phyloP scores from a whole-genome alignment of 37 sponge, comb jelly and placozoan genomes.

The Aplysina aerophoba region DNA sequence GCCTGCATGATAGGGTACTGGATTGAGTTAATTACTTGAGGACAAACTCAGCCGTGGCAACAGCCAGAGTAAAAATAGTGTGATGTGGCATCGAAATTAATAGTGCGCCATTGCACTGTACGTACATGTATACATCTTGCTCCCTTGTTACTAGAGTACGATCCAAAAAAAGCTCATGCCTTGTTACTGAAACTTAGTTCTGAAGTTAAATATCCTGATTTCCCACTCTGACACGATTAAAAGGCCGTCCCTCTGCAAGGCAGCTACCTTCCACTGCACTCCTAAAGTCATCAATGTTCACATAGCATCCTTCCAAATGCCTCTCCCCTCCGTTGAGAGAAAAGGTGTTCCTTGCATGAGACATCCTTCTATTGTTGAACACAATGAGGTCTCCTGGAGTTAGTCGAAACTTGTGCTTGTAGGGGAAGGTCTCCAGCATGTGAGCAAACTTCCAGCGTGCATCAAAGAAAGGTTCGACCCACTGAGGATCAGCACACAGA shows the following conservation, averaged over 20 bases:
- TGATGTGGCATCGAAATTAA: too few species aligned
- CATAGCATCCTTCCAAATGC: conserved; percentile 19
- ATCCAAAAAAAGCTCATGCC: too few species aligned
- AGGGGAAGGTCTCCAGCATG: neutral
- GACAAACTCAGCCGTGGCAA: too few species aligned
- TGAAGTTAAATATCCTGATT: conserved; percentile 3
- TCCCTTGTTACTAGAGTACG: too few species aligned
- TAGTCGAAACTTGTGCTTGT: neutral
- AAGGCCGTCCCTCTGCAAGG: neutral
- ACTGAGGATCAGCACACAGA: neutral
- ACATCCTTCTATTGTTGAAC: conserved; percentile 12
- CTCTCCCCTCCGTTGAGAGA: conserved; percentile 28
- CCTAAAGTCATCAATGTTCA: conserved; percentile 24
- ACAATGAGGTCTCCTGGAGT: neutral
- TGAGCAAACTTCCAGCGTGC: conserved; percentile 10
- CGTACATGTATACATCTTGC: too few species aligned
- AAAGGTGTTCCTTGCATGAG: neutral
- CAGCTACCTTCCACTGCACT: neutral
- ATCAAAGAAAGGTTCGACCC: conserved; percentile 8
- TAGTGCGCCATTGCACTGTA: too few species aligned
- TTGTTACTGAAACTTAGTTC: too few species aligned
- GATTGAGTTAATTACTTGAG: too few species aligned
- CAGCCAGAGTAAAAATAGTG: too few species aligned
- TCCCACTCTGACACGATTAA: neutral
- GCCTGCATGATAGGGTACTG: too few species aligned